Base-by-base conservation (phyloP, 1,140 invertebrate genomes). In the Ceratina japonica region DNA sequence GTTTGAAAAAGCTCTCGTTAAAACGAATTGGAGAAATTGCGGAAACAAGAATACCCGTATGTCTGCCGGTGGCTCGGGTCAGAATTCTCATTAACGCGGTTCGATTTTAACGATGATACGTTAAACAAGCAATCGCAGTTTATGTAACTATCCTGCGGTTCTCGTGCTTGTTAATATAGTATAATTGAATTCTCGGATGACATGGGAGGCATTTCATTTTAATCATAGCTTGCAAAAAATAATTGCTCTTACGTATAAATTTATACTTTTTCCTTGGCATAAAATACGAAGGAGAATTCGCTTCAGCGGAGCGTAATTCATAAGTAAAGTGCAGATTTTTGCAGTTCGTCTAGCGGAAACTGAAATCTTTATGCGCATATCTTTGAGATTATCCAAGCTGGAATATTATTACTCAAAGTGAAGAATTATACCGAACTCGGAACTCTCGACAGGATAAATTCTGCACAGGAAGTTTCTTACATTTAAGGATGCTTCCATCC, bases 401-500 rank as follows among this genome's bases (percentile, higher is more conserved):
- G 10, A 44, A 44, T 44, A 7, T 10, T 44, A 44, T 44, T 44
- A 44, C 37, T 44, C 5, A 10, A 44, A 8, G 5, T 5, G n/a
- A 10, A 18, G 16, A 56, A 4, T 56, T 3, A 1, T 13, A 56
- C 54, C 54, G 1, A 61, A 59, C 8, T 59, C 5, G 13, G 31
- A 31, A 22, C 62, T 44, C 15, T 52, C 24, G 16, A 3, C 18
- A 4, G 12, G 3, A 68, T 68, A 64, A 64, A 20, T 54, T 68
- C 54, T 56, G 24, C 37, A 22, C 2, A 24, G 44, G 12, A 44
- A 20, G 15, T 7, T 4, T 10, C 63, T 80, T 59, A 74, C 76
- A 1, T 71, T 75, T 58, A 58, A 31, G 54, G 44, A 68, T 13
- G 56, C 20, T 44, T 75, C 54, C 54, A 8, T n/a, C 4, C 63